Evolutionary conservation across 2,797 vertebrate genomes (phyloP).

Genomic region (Clarias platycephalus): DNA sequence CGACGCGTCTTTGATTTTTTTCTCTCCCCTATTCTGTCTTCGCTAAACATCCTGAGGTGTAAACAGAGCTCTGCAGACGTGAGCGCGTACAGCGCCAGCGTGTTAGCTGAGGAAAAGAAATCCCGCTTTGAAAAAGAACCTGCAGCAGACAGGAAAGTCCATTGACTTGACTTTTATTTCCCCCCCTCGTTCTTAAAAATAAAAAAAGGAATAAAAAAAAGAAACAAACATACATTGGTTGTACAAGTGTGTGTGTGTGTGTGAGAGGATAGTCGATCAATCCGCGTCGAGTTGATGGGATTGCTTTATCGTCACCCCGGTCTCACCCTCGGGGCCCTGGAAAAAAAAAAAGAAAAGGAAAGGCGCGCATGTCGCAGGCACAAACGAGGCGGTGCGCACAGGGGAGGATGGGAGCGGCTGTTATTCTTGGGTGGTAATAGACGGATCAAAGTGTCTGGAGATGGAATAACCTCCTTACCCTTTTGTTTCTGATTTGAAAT

Average conservation of each 20-base stretch:
- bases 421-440: slow-evolving; percentile 64
- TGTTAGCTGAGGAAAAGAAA: slow-evolving; percentile 44
- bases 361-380: slow-evolving; percentile 60
- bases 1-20: slow-evolving; percentile 24
- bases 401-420: slow-evolving; percentile 65
- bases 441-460: slow-evolving; percentile 64
- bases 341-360: slow-evolving; percentile 8
- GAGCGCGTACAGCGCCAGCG: slow-evolving; percentile 31
- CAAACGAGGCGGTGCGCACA: slow-evolving; percentile 64
- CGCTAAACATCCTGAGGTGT: slow-evolving; percentile 45
- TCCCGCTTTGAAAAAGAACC: slow-evolving; percentile 61
- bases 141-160: slow-evolving; percentile 66
- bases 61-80: slow-evolving; percentile 43
- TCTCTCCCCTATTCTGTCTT: not conserved
- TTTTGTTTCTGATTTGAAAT: slow-evolving; percentile 69
- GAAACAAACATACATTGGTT: slow-evolving; percentile 52
- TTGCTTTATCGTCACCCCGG: slow-evolving; percentile 71
- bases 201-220: slow-evolving; percentile 59
- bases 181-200: slow-evolving; percentile 53
- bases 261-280: slow-evolving; percentile 63
- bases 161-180: slow-evolving; percentile 61
- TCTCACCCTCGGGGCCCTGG: slow-evolving; percentile 53
- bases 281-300: slow-evolving; percentile 68
- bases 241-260: slow-evolving; percentile 37
- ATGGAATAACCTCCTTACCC: slow-evolving; percentile 72